A percentile compares a stretch with the other conserved stretches of the same genome.
These are phyloP conservation scores for Sinocyclocheilus maitianheensis DNA, from an alignment of 2,113 vertebrate species.

Conservation along the genomic window DNA sequence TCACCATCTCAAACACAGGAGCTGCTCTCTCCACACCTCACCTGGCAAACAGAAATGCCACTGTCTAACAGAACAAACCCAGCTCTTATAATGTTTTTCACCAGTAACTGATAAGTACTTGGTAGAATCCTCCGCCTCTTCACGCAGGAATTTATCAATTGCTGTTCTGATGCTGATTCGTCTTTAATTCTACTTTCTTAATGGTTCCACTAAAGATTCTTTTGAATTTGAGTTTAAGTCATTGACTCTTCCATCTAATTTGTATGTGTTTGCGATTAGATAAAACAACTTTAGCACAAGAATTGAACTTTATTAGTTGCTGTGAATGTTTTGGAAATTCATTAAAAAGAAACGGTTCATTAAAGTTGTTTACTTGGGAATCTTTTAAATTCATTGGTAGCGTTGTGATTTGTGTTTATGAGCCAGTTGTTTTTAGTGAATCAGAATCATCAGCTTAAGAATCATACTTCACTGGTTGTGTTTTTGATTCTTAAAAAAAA, in stretches of 20 bases:
- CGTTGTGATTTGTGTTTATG: background rate
- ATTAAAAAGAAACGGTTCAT: background rate
- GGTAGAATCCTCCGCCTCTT: background rate
- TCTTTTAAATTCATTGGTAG: background rate
- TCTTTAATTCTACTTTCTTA: background rate
- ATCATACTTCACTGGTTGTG: background rate
- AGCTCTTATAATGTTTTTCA: constrained; percentile 28
- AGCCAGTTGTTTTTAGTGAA: background rate
- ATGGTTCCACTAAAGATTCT: background rate
- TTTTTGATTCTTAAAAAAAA: background rate
- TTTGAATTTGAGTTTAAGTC: background rate
- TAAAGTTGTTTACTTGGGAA: background rate
- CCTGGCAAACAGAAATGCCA: constrained; percentile 42
- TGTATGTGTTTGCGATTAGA: background rate
- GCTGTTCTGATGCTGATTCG: background rate
- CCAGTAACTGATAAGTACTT: constrained; percentile 24
- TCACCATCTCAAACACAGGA: constrained; percentile 48
- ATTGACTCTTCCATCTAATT: background rate
- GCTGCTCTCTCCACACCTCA: constrained; percentile 46
- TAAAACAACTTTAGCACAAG: background rate
- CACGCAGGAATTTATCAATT: background rate
- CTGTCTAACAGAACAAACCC: constrained; percentile 42
- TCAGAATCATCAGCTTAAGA: background rate
- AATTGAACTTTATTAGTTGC: background rate
- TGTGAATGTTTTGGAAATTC: background rate